Evolutionary conservation across 2,888 invertebrate genomes (phyloP).

Genomic region (Lacanobia wlatinum): DNA sequence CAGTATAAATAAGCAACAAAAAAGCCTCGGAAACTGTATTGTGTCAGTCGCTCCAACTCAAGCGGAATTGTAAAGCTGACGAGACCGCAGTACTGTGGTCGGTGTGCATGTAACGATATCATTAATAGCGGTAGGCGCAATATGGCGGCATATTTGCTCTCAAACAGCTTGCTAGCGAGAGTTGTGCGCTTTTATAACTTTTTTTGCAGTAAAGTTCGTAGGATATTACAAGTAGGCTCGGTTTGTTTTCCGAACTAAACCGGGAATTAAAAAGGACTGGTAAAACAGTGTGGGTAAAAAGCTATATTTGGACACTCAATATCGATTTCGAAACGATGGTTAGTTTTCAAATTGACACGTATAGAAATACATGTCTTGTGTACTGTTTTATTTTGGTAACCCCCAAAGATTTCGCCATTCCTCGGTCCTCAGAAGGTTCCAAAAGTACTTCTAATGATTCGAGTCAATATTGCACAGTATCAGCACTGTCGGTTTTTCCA

Average conservation of each 20-base stretch:
- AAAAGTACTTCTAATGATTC: background rate
- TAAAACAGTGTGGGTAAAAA: no score
- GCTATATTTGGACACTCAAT: no score
- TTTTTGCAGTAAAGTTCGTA: conserved; percentile 13
- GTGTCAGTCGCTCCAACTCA: conserved; percentile 47
- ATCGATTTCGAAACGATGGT: no score
- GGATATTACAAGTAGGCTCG: background rate
- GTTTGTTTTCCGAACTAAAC: background rate
- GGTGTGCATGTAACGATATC: conserved; percentile 41
- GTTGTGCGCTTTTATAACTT: conserved; percentile 34
- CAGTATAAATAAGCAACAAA: conserved; percentile 10
- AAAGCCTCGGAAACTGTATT: conserved; percentile 39
- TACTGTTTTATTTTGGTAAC: no score
- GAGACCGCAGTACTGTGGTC: conserved; percentile 48
- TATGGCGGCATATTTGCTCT: conserved; percentile 33
- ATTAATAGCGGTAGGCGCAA: conserved; percentile 40
- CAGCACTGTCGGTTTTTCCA: background rate
- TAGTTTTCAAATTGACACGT: no score
- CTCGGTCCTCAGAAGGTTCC: background rate
- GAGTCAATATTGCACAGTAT: conserved; percentile 2
- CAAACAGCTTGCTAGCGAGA: conserved; percentile 12
- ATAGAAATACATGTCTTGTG: no score
- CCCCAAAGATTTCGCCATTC: background rate
- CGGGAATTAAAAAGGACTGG: background rate
- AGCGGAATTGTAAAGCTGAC: conserved; percentile 52